These are phyloP conservation scores for Frieseomelitta varia DNA, from an alignment of 1,140 invertebrate genomes.

Conservation along the genomic window DNA sequence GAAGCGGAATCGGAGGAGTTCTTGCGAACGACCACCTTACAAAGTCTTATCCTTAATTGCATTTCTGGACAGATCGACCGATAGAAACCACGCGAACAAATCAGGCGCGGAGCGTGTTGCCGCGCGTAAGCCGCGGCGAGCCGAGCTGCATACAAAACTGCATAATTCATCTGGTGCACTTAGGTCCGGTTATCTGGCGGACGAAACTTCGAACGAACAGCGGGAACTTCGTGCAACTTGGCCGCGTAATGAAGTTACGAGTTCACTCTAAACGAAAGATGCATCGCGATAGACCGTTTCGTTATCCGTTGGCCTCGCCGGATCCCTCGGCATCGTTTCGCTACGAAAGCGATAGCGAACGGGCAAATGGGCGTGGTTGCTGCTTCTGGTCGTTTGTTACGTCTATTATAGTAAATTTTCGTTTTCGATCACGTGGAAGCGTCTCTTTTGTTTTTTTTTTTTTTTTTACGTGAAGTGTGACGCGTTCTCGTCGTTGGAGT, in stretches of 20 bases:
- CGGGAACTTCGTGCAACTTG: slow-evolving; percentile 26
- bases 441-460: too few species aligned
- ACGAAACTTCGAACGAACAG: slow-evolving; percentile 15
- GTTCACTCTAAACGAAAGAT: slow-evolving; percentile 33
- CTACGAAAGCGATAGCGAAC: neutral
- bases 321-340: neutral
- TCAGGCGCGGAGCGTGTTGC: slow-evolving; percentile 1
- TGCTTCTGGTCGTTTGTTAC: neutral
- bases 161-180: slow-evolving; percentile 58
- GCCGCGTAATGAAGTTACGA: slow-evolving; percentile 38
- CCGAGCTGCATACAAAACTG: slow-evolving; percentile 57
- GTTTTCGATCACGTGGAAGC: neutral
- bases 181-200: slow-evolving; percentile 37
- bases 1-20: neutral
- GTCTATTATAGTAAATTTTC: neutral
- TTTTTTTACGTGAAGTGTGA: neutral
- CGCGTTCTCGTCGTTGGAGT: neutral
- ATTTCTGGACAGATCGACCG: slow-evolving; percentile 41
- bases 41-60: slow-evolving; percentile 53
- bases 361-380: neutral
- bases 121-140: neutral
- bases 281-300: slow-evolving; percentile 32
- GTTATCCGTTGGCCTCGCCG: neutral
- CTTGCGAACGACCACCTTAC: neutral
- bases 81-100: slow-evolving; percentile 17